phyloP scores from a whole-genome alignment of 2,797 vertebrate genomes.

The Bradypodion ventrale region DNA sequence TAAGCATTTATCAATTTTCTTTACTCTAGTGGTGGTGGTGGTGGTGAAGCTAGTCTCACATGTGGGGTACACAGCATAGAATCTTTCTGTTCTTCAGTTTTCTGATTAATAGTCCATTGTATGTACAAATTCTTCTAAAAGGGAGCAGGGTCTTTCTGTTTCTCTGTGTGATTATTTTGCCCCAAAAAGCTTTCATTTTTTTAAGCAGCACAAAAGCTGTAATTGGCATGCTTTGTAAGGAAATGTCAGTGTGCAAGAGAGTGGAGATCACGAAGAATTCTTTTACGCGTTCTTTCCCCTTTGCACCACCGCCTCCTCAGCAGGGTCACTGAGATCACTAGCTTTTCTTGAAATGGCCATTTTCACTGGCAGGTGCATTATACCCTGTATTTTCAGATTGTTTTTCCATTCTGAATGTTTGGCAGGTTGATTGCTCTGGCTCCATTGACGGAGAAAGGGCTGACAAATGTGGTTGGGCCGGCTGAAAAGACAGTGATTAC shows the following conservation, averaged over 20 bases:
- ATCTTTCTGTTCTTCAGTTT: slow-evolving; percentile 73
- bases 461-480: slow-evolving; percentile 93
- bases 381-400: slow-evolving; percentile 99
- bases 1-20: slow-evolving; percentile 68
- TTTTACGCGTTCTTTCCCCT: slow-evolving; percentile 93
- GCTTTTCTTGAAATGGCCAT: slow-evolving; percentile 99
- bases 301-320: slow-evolving; percentile 89
- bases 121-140: slow-evolving; percentile 77
- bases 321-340: slow-evolving; percentile 99
- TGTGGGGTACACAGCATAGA: slow-evolving; percentile 73
- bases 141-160: slow-evolving; percentile 81
- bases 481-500: slow-evolving; percentile 99
- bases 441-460: slow-evolving; percentile 96
- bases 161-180: slow-evolving; percentile 85
- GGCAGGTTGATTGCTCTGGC: slow-evolving; percentile 99
- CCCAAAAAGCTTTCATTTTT: slow-evolving; percentile 94
- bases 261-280: slow-evolving; percentile 97
- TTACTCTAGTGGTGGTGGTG: slow-evolving; percentile 73
- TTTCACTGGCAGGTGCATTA: slow-evolving; percentile 99
- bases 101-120: slow-evolving; percentile 85
- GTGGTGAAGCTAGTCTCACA: slow-evolving; percentile 74
- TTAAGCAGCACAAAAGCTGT: slow-evolving; percentile 99
- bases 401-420: slow-evolving; percentile 99
- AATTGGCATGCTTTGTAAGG: slow-evolving; percentile 99
- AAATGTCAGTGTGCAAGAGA: slow-evolving; percentile 97